Evolutionary conservation across 2,797 vertebrate genomes (phyloP), one percentile per base, ranked within the genome.

Genomic region (Zenarchopterus dispar): DNA sequence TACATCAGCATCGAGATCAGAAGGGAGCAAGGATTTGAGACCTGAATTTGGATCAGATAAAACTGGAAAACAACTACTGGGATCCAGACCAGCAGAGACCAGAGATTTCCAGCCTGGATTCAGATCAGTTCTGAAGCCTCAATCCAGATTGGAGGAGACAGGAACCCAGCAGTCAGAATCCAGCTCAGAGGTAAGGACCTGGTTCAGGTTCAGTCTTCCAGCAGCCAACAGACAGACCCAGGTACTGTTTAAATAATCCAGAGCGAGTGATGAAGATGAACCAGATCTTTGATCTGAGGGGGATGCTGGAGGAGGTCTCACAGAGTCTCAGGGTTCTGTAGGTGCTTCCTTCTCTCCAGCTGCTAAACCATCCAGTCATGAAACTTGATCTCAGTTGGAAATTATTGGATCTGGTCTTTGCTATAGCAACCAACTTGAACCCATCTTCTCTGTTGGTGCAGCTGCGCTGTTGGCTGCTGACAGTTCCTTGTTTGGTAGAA

Each of bases 201-300:
- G 23, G 48, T 19, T 58, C 28, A 21, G 18, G 17, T 52, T 5
- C n/a, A 18, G n/a, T 6, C 47, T 17, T 48, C 4, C 19, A 44
- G 31, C 23, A 47, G 84, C 56, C 91, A 88, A 87, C 24, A 50
- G 21, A 8, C n/a, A 31, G 53, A 58, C 31, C 44, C 43, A 24
- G 23, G n/a, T 6, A 7, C 2, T 5, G 22, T 45, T 61, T 10
- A 8, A 19, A 22, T 28, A 24, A n/a, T n/a, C 31, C 18, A 45
- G n/a, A 44, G 0, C 0, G 6, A 18, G 43, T 8, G 43, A 44
- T 19, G 43, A 44, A 28, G 28, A 28, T 28, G 7, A 28, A 7
- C 28, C 28, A 44, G 43, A 18, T 44, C 4, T 44, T 44, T 19
- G 28, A 28, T 7, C 28, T 28, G 28, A 28, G 28, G 28, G 28